These are phyloP conservation scores for Heliothis virescens DNA, from an alignment of 1,140 invertebrate species.

Conservation along the genomic window DNA sequence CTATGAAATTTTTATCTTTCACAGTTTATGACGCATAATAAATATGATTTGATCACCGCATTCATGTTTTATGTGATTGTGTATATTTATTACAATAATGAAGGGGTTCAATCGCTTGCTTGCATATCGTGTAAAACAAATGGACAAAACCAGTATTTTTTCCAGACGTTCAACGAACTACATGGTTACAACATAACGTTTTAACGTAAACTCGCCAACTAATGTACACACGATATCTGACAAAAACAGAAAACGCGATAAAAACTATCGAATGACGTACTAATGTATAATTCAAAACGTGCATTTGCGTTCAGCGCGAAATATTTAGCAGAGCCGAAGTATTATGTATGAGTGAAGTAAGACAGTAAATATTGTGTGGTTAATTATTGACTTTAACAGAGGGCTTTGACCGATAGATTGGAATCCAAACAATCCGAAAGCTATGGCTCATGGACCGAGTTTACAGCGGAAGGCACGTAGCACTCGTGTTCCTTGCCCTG, in stretches of 20 bases:
- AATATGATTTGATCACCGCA: not conserved
- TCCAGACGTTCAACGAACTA: conserved; percentile 21
- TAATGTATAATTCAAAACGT: conserved; percentile 28
- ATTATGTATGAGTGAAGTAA: conserved; percentile 26
- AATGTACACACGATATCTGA: not conserved
- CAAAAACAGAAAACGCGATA: conserved; percentile 21
- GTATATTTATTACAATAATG: not conserved
- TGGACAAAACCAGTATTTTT: not conserved
- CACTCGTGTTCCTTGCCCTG: conserved; percentile 48
- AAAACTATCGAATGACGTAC: conserved; percentile 20
- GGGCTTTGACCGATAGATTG: conserved; percentile 74
- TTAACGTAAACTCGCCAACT: not conserved
- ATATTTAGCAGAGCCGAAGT: conserved; percentile 5
- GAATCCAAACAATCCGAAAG: conserved; percentile 74
- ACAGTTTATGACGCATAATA: too few relatives aligned
- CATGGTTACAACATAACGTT: not conserved
- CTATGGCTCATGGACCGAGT: conserved; percentile 52
- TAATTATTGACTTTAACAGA: conserved; percentile 41
- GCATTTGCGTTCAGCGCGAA: conserved; percentile 18
- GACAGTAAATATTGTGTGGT: conserved; percentile 27
- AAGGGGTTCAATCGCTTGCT: not conserved
- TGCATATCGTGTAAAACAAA: not conserved
- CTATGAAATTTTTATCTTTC: not conserved
- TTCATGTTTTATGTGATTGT: conserved; percentile 4
- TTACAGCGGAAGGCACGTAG: conserved; percentile 75